Base-by-base conservation (phyloP, 1,140 invertebrate species). In the Marisa cornuarietis region DNA sequence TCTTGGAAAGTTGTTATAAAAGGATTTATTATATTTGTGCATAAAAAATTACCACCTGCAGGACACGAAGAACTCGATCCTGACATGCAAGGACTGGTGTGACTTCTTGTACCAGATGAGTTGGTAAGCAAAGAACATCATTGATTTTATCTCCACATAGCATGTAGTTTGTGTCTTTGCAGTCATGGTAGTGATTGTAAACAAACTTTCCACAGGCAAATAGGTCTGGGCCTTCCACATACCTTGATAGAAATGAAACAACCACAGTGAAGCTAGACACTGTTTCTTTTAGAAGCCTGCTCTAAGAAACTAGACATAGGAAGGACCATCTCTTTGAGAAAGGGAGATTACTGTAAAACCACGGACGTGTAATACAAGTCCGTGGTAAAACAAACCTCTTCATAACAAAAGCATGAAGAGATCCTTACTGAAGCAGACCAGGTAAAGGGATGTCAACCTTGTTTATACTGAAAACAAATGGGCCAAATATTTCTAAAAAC, bases 131-230 rank as follows among this genome's bases (percentile, higher is more conserved):
- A 51, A 96, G 91, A 18, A 97, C 92, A 88, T 96, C 95, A 79
- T 94, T 94, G 78, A 97, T 95, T 84, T 93, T 93, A 91, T 97
- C 96, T 20, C 94, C 94, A 83, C 94, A 95, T 26, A 97, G 88
- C 89, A 94, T 96, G 52, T 95, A 95, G 85, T 96, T 94, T 16
- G 93, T 92, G 83, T 96, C 95, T 87, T 95, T 90, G 84, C 95
- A 96, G 88, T 97, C 95, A 84, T 93, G 92, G 88, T 95, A 97
- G 83, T 96, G 95, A 85, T 95, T 96, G 90, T 95, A 96, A 26
- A 96, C 93, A 91, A 96, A 96, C 83, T 94, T 93, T 49, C 96
- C 95, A 88, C 94, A 94, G 0, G 95, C 93, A 79, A 96, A 94
- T 71, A 97, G 90, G 90, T 97, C 95, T 84, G 94, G 93, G 79